These are phyloP conservation scores for Bombylius discolor DNA, from an alignment of 2,888 invertebrate genomes.

Conservation along the genomic window DNA sequence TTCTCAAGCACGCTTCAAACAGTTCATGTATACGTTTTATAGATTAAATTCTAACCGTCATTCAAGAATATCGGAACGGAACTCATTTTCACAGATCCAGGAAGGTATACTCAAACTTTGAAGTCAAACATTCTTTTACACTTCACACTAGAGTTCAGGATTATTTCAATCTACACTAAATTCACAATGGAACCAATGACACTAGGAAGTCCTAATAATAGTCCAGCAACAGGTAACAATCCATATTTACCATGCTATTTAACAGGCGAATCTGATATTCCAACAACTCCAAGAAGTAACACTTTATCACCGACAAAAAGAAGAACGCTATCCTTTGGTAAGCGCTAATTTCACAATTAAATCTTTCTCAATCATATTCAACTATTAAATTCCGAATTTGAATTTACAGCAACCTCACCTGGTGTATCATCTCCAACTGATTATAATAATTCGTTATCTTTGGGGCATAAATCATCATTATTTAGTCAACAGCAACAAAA, in stretches of 20 bases:
- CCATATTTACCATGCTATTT: constrained; percentile 66
- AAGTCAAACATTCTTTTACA: no score
- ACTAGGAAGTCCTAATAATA: constrained; percentile 63
- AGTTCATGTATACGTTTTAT: no score
- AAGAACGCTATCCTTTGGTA: constrained; percentile 44
- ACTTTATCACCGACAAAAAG: constrained; percentile 46
- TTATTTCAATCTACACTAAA: not conserved
- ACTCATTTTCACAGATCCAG: no score
- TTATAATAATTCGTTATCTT: constrained; percentile 37
- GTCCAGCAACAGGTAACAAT: constrained; percentile 51
- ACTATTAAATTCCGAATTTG: not conserved
- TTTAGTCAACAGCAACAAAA: constrained; percentile 25
- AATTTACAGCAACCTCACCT: constrained; percentile 36
- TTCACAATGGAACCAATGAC: constrained; percentile 72
- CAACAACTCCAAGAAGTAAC: constrained; percentile 42
- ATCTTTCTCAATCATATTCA: not conserved
- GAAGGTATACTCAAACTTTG: no score
- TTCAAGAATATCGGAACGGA: no score
- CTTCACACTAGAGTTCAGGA: no score
- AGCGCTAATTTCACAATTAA: constrained; percentile 20
- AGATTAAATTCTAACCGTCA: no score
- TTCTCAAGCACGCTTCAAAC: no score
- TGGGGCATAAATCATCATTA: constrained; percentile 39
- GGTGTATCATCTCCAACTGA: constrained; percentile 38
- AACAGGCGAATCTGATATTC: constrained; percentile 55